Percentiles rank a stretch among this genome's conserved stretches.
These are phyloP conservation scores for Lottia gigantea DNA, from an alignment of 2,888 invertebrate genomes.

Conservation along the genomic window DNA sequence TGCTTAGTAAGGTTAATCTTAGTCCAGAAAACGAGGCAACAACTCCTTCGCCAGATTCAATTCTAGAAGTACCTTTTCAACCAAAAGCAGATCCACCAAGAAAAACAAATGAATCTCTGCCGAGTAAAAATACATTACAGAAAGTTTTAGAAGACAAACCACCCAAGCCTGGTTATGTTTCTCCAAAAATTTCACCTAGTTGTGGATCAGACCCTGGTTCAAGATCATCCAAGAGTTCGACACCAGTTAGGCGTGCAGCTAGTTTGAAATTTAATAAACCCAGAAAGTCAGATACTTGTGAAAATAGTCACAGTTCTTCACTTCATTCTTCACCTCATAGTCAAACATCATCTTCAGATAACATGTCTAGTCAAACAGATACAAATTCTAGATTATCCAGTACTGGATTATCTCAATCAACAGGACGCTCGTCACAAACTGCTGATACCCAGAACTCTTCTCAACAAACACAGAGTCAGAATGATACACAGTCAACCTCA, in stretches of 20 bases:
- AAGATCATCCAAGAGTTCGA: neutral
- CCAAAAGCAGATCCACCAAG: slow-evolving; percentile 24
- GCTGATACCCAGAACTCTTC: neutral
- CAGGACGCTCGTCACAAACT: neutral
- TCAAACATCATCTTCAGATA: neutral
- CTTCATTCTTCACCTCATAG: neutral
- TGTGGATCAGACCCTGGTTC: neutral
- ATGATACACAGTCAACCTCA: neutral
- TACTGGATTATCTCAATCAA: neutral
- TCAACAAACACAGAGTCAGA: neutral
- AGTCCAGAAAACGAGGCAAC: slow-evolving; percentile 48
- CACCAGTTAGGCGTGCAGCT: neutral
- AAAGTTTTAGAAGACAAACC: neutral
- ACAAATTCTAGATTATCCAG: neutral
- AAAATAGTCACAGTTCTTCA: neutral
- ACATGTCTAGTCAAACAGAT: slow-evolving; percentile 1
- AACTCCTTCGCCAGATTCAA: slow-evolving; percentile 37
- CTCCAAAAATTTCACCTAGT: neutral
- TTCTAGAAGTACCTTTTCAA: slow-evolving; percentile 40
- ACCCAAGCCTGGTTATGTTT: neutral
- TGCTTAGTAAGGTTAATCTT: slow-evolving; percentile 49
- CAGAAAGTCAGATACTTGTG: neutral
- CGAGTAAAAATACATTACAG: too few species aligned
- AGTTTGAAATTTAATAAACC: neutral
- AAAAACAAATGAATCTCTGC: neutral